Conservation (phyloP, 2,888 invertebrate genomes). For the Catocala nupta region DNA sequence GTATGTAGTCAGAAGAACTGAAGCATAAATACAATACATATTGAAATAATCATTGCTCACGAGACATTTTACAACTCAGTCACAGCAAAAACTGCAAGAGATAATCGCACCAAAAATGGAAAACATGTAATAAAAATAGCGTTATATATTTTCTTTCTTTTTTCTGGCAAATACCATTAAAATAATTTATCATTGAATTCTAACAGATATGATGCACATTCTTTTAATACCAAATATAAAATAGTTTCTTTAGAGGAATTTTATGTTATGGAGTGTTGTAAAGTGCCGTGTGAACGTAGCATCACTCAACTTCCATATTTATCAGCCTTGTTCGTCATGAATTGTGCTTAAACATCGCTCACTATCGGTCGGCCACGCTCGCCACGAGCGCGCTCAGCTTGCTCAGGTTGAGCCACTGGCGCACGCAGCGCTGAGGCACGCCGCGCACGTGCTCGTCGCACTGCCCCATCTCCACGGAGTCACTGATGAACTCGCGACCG, state of each 20-base stretch:
- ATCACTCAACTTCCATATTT: conserved; percentile 35
- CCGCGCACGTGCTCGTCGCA: conserved; percentile 11
- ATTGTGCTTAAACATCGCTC: conserved; percentile 4
- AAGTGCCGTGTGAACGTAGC: conserved; percentile 35
- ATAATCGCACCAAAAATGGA: background rate
- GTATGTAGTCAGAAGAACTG: conserved; percentile 26
- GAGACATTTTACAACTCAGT: conserved; percentile 46
- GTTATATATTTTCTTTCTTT: background rate
- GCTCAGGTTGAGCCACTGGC: conserved; percentile 68
- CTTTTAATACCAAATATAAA: conserved; percentile 32
- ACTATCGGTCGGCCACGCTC: conserved; percentile 72
- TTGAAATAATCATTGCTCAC: conserved; percentile 30
- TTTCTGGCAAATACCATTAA: background rate
- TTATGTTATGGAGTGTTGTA: conserved; percentile 35
- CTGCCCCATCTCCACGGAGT: conserved; percentile 1
- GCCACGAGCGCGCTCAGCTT: conserved; percentile 65
- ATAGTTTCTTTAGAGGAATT: conserved; percentile 23
- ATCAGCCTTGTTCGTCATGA: conserved; percentile 34
- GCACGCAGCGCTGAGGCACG: conserved; percentile 51
- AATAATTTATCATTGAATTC: background rate
- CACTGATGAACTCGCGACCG: conserved; percentile 26
- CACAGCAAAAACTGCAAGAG: conserved; percentile 3
- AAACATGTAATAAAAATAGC: background rate
- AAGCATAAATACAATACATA: conserved; percentile 34
- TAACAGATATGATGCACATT: conserved; percentile 12